Evolutionary conservation across 2,888 invertebrate genomes (phyloP), one percentile per base, ranked within the genome.

Genomic region (Agrochola lota): DNA sequence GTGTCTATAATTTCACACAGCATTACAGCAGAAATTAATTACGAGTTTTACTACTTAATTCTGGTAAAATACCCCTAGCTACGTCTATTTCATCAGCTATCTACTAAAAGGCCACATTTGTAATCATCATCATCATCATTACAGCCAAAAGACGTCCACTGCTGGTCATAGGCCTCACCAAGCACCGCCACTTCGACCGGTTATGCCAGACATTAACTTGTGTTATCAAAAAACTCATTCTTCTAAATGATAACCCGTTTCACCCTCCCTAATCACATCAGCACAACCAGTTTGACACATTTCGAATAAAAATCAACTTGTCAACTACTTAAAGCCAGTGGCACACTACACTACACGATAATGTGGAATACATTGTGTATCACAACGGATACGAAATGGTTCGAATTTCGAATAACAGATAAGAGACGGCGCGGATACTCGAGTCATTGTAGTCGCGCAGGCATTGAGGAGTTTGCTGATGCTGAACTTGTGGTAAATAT

Each of bases 381-480:
- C 76, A 59, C 67, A 64, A 64, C 76, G 78, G 72, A 84, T 71
- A 81, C 82, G 81, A 80, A 75, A 78, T 49, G 84, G 80, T 57
- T 73, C 74, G 76, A 69, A 76, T 80, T 74, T 68, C 71, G 74
- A 85, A 87, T 82, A 82, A 70, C 77, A 85, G 85, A 85, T 79
- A 81, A 68, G 79, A 85, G 71, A 46, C 78, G 46, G 63, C 35
- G 79, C 74, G 72, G 68, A 76, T 74, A 77, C 77, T 76, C 64
- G 52, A 76, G 62, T 40, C n/a, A 49, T 71, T 77, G 11, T 81
- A 84, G 88, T 80, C 84, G 6, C 40, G 66, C 77, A 87, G 70
- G 12, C 81, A 59, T 8, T 67, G 52, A 43, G 6, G 52, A 52
- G 15, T 57, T 72, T 73, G 11, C 64, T 73, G 9, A 11, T 49